phyloP scores from a whole-genome alignment of 23 tunicate genomes.

The Diplosoma virens region DNA sequence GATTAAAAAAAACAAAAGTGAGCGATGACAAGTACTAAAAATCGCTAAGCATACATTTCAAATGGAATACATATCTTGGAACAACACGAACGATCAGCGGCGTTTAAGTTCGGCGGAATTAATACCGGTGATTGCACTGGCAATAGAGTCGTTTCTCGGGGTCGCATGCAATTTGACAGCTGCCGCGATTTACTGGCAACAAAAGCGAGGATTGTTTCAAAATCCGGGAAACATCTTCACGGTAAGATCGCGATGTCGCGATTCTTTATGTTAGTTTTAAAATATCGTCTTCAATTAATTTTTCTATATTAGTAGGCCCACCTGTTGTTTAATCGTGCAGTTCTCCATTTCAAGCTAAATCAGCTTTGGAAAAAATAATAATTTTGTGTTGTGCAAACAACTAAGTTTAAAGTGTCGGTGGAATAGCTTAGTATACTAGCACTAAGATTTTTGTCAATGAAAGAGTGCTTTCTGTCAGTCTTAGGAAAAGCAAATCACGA shows the following conservation, averaged over 20 bases:
- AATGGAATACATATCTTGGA: neutral
- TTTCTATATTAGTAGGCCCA: neutral
- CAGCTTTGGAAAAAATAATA: too few relatives aligned
- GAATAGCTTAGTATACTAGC: too few relatives aligned
- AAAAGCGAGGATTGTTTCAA: conserved; percentile 15
- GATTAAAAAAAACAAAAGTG: too few relatives aligned
- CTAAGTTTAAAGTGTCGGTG: too few relatives aligned
- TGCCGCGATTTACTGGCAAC: conserved; percentile 13
- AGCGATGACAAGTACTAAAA: too few relatives aligned
- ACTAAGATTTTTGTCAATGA: too few relatives aligned
- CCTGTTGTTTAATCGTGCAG: neutral
- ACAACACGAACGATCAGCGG: neutral
- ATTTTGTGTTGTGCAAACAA: too few relatives aligned
- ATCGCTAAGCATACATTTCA: too few relatives aligned
- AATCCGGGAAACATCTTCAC: conserved; percentile 69
- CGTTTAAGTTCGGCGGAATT: neutral
- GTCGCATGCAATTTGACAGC: conserved; percentile 35
- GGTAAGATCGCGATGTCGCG: conserved; percentile 20
- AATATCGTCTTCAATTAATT: neutral
- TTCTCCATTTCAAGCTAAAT: too few relatives aligned
- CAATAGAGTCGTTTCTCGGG: conserved; percentile 37
- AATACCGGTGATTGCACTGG: conserved; percentile 34
- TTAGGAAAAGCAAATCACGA: too few relatives aligned
- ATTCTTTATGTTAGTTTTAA: neutral
- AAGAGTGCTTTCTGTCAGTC: too few relatives aligned